Evolutionary conservation across 1,140 invertebrate species (phyloP).

Genomic region (Drosophila elegans): DNA sequence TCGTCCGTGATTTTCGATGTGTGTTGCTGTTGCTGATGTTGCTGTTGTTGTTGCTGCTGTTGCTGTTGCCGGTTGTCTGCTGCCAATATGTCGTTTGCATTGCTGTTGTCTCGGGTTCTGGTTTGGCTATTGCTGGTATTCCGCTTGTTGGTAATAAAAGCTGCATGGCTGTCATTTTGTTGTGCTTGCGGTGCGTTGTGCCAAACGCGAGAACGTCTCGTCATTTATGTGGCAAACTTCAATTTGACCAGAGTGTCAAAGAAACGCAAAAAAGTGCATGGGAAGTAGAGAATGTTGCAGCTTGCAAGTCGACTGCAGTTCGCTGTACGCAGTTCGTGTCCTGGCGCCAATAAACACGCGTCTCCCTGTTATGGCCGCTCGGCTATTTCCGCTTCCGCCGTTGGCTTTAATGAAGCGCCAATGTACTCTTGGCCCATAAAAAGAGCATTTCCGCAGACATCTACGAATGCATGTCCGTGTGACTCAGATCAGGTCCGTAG

Average conservation of each 20-base stretch:
- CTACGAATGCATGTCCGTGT: slow-evolving; percentile 41
- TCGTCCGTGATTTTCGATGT: slow-evolving; percentile 73
- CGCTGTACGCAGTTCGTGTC: background rate
- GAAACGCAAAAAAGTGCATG: slow-evolving; percentile 43
- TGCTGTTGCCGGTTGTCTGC: slow-evolving; percentile 24
- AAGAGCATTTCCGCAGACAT: slow-evolving; percentile 66
- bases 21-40: slow-evolving; percentile 38
- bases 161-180: slow-evolving; percentile 73
- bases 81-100: slow-evolving; percentile 51
- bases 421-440: slow-evolving; percentile 71
- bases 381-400: slow-evolving; percentile 73
- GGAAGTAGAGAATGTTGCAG: slow-evolving; percentile 21
- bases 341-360: slow-evolving; percentile 48
- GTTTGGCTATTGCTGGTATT: slow-evolving; percentile 23
- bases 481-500: slow-evolving; percentile 40
- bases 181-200: slow-evolving; percentile 59
- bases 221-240: slow-evolving; percentile 74
- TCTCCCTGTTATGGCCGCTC: slow-evolving; percentile 40
- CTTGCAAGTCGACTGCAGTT: slow-evolving; percentile 18
- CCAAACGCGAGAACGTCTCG: slow-evolving; percentile 65
- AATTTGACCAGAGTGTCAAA: slow-evolving; percentile 64
- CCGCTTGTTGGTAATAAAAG: slow-evolving; percentile 63
- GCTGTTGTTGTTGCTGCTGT: slow-evolving; percentile 13
- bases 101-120: slow-evolving; percentile 18
- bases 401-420: slow-evolving; percentile 79